Evolutionary conservation across 2,888 invertebrate genomes (phyloP).

Genomic region (Yponomeuta malinellus): DNA sequence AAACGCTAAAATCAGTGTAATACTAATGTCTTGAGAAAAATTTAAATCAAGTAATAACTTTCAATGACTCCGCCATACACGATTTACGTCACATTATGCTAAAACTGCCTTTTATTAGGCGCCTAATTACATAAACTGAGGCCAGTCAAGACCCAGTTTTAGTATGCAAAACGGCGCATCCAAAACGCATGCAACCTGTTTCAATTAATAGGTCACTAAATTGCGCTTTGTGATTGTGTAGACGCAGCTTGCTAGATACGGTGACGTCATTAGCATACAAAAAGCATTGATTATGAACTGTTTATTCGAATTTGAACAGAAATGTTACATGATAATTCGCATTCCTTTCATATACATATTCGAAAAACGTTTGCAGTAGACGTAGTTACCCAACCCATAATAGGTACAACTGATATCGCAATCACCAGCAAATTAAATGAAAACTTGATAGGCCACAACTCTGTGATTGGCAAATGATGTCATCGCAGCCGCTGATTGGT

Average conservation of each 20-base stretch:
- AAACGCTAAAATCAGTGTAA: no score
- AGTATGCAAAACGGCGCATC: neutral
- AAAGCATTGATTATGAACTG: neutral
- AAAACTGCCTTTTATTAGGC: neutral
- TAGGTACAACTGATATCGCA: neutral
- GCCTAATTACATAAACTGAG: neutral
- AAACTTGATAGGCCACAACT: neutral
- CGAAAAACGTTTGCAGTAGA: no score
- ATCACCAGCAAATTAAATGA: neutral
- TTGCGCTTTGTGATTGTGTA: neutral
- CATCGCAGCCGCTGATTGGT: slow-evolving; percentile 2
- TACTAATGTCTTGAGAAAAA: no score
- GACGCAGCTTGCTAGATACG: neutral
- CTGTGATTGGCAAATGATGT: slow-evolving; percentile 1
- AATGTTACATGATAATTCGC: neutral
- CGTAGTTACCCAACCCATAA: neutral
- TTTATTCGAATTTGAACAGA: neutral
- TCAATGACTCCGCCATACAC: neutral
- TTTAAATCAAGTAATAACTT: no score
- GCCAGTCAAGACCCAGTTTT: neutral
- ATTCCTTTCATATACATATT: no score
- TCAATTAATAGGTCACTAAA: neutral
- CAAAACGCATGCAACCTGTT: neutral
- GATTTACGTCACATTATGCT: neutral
- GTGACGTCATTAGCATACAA: neutral